Evolutionary conservation across 2,797 vertebrate genomes (phyloP), one percentile per base, ranked within the genome.

Genomic region (Discoglossus pictus): DNA sequence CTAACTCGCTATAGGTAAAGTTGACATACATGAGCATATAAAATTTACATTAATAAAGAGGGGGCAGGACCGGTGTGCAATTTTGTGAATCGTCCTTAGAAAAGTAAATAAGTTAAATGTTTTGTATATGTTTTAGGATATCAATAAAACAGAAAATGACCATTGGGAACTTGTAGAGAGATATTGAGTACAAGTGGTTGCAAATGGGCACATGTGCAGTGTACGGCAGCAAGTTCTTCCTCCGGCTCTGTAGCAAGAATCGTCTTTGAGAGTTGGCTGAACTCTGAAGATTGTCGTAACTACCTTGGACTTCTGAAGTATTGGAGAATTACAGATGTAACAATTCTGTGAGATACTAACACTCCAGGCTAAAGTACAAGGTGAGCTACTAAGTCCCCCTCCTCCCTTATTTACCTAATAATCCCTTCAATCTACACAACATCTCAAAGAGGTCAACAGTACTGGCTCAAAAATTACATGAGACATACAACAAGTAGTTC

Each of bases 361-460:
- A 20, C 17, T 46, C 18, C 8, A 3, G 15, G 17, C 8, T 16
- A 53, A 40, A 31, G 23, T 36, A 36, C 16, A 21, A 24, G 27
- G 36, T 48, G 17, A 60, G 36, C 55, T 35, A 18, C 27, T 55
- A 17, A 20, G 25, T 51, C 9, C 36, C 52, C 61, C 53, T n/a
- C 53, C 68, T 71, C 68, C 60, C 68, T 71, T 58, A 50, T 70
- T 63, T 31, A 56, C 61, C 68, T 51, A 71, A 48, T 43, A 24
- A 35, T 64, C 61, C 68, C 67, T 70, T 70, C 61, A 70, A 40
- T 56, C 51, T 70, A 56, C 44, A 64, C 44, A 58, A 25, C 36
- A 11, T 38, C 53, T 63, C 34, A 43, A 35, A 40, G 43, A 63
- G 44, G 43, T 56, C 15, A 44, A 55, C 42, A 35, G 52, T 64